Evolutionary conservation across 2,888 invertebrate species (phyloP), one percentile per base, ranked within the genome.

Genomic region (Calameuta pallipes): DNA sequence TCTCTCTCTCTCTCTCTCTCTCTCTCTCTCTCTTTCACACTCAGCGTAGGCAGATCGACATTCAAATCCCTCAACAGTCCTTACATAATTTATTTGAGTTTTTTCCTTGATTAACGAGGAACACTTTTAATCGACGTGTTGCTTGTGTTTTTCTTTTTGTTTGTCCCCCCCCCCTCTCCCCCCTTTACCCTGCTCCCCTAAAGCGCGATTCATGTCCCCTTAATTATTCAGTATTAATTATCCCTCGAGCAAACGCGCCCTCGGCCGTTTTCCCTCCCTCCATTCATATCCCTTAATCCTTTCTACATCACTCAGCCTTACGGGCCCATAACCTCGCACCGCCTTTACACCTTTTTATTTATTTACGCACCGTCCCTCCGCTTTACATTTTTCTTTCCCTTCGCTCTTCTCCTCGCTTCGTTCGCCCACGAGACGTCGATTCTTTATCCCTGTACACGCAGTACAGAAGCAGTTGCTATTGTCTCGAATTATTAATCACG

Each of bases 341-440:
- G 15, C 37, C 70, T 69, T 70, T 33, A 30, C 71, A 31, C n/a
- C 56, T 35, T 41, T 37, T 41, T 41, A 41, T 41, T 76, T 77
- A 71, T 76, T 76, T 34, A 76, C 74, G 74, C 73, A 34, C 77
- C 80, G 80, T 76, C 76, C 79, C 78, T 81, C 74, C 76, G 56
- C 80, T 71, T 76, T 78, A 78, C 79, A 15, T 80, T 77, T 78
- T 80, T 80, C 76, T 81, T 82, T 79, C 71, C 76, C 37, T 73
- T 75, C 33, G 33, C 33, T 33, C 33, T 76, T 68, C 70, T 6
- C 69, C n/a, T 31, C 73, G 23, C 13, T 75, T 11, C 35, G 76
- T 36, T 73, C 74, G 71, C 15, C 13, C 1, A 41, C 37, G 4
- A 41, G 15, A 41, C 4, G 37, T 41, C 4, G 37, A 41, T 41